phyloP scores from a whole-genome alignment of 2,888 invertebrate species.

The Drosophila yooni region DNA sequence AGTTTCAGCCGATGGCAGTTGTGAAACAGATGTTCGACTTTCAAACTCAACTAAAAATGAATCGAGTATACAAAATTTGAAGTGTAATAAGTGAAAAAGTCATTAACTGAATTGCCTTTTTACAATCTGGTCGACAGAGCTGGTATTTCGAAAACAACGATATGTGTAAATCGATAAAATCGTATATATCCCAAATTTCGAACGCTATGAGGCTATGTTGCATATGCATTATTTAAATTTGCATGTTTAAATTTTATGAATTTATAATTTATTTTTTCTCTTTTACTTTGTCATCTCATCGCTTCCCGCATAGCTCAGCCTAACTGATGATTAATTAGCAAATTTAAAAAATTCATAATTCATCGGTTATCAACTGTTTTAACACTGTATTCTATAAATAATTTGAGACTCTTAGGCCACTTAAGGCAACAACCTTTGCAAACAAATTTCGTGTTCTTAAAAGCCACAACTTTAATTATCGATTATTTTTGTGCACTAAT shows the following conservation, averaged over 20 bases:
- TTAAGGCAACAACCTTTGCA: background rate
- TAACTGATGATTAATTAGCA: background rate
- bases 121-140: background rate
- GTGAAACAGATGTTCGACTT: background rate
- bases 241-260: background rate
- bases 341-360: background rate
- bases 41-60: background rate
- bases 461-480: conserved; percentile 5
- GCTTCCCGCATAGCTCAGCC: background rate
- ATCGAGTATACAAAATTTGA: background rate
- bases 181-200: background rate
- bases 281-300: background rate
- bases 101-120: background rate
- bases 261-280: background rate
- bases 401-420: background rate
- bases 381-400: background rate
- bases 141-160: background rate
- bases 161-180: background rate
- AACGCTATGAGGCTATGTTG: too few relatives aligned
- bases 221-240: background rate
- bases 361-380: background rate
- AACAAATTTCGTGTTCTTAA: background rate
- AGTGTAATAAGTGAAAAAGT: background rate
- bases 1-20: background rate
- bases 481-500: conserved; percentile 14